Evolutionary conservation across 2,113 vertebrate species (phyloP).

Genomic region (Arothron firmamentum): DNA sequence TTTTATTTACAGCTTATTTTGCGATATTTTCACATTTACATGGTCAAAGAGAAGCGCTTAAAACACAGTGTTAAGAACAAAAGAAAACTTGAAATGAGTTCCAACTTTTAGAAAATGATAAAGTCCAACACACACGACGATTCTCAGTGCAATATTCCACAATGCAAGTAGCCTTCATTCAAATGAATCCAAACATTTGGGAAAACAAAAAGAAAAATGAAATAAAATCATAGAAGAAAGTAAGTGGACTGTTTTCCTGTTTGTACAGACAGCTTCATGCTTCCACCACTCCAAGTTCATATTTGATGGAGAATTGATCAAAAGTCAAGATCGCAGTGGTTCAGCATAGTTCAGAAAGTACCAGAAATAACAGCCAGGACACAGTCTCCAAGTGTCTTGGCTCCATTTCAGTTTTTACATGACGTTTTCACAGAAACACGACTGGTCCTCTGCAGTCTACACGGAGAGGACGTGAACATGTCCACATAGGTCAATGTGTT

Average conservation of each 20-base stretch:
- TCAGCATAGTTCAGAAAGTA: conserved; percentile 51
- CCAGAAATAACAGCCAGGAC: conserved; percentile 41
- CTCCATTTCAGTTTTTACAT: conserved; percentile 32
- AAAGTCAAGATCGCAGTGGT: conserved; percentile 33
- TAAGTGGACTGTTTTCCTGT: conserved; percentile 46
- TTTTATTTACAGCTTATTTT: conserved; percentile 90
- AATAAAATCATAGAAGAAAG: conserved; percentile 8
- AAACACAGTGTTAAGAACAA: conserved; percentile 80
- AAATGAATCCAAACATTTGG: conserved; percentile 63
- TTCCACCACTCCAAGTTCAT: conserved; percentile 35
- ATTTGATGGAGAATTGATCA: conserved; percentile 35
- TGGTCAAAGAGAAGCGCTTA: conserved; percentile 87
- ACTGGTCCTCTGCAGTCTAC: conserved; percentile 34
- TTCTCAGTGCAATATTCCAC: conserved; percentile 74
- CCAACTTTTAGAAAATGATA: conserved; percentile 70
- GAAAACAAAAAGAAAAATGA: conserved; percentile 24
- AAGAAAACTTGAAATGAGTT: conserved; percentile 69
- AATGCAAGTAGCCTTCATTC: conserved; percentile 75
- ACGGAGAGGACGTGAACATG: conserved; percentile 5
- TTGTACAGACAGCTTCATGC: conserved; percentile 63
- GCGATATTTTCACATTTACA: conserved; percentile 86
- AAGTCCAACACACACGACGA: conserved; percentile 67
- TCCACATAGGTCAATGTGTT: neutral
- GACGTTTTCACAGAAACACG: conserved; percentile 32
- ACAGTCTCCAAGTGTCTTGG: conserved; percentile 32